A percentile compares a stretch with the other conserved stretches of the same genome.
Evolutionary conservation across 2,113 vertebrate genomes (phyloP).

Genomic region (Trochalopteron elliotii): DNA sequence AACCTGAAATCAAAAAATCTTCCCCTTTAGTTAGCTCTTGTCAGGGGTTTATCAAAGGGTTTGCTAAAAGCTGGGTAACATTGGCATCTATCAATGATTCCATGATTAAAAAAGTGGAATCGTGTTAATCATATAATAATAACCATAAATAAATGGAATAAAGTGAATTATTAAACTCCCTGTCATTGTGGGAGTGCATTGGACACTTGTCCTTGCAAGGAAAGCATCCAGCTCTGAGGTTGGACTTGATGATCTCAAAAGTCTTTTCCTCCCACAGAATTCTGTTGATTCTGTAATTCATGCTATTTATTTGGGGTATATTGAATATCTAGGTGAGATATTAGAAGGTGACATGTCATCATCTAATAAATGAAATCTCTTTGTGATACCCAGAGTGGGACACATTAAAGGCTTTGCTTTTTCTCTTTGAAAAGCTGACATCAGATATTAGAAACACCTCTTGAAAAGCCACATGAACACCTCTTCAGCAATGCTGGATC

Average conservation of each 20-base stretch:
- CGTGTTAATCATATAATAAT: neutral
- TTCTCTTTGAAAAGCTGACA: neutral
- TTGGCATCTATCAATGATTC: neutral
- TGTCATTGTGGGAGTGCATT: neutral
- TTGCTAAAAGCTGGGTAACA: neutral
- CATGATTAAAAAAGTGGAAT: neutral
- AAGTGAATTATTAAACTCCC: neutral
- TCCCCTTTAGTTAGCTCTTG: neutral
- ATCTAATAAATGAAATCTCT: too few species aligned
- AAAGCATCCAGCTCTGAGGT: rapidly evolving
- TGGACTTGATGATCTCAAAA: neutral
- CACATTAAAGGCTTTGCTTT: neutral
- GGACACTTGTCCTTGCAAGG: neutral
- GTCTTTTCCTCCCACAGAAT: neutral
- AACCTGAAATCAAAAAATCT: neutral
- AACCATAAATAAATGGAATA: neutral
- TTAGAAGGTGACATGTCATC: neutral
- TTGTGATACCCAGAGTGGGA: neutral
- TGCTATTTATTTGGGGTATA: neutral
- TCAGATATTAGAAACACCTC: neutral
- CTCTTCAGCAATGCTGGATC: neutral
- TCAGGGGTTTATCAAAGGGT: neutral
- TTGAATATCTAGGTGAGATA: neutral
- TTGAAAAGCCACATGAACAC: neutral
- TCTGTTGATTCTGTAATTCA: neutral